phyloP scores from a whole-genome alignment of 2,797 vertebrate species.

The Lepus townsendii region DNA sequence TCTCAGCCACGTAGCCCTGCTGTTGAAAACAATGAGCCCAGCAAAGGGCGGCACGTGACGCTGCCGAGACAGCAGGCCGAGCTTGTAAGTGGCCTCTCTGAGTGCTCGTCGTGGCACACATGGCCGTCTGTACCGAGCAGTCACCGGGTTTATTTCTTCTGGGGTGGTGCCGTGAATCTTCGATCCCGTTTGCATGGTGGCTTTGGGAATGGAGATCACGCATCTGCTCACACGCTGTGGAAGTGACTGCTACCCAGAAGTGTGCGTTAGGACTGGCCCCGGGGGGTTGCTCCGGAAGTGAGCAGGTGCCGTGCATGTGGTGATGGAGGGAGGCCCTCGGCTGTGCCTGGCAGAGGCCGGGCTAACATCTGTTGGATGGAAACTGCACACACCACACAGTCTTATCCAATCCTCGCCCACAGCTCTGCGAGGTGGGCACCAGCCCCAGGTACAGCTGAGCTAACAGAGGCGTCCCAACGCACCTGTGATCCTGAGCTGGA shows the following conservation, averaged over 20 bases:
- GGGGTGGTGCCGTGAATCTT: no score
- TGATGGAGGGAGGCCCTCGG: no score
- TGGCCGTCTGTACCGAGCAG: neutral
- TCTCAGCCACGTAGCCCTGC: conserved; percentile 51
- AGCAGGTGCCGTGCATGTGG: no score
- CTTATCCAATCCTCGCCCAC: neutral
- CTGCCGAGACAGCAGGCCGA: neutral
- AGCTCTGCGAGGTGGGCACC: neutral
- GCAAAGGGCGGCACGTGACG: neutral
- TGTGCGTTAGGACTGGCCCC: no score
- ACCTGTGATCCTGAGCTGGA: neutral
- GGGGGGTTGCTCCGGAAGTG: no score
- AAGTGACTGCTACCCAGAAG: no score
- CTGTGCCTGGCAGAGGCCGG: no score
- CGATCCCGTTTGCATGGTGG: no score
- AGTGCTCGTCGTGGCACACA: neutral
- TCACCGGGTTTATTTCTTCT: no score
- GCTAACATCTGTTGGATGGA: neutral
- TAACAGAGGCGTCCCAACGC: neutral
- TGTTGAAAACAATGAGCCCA: conserved; percentile 1
- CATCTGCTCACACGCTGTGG: no score
- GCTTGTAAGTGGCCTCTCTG: conserved; percentile 11
- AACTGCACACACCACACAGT: neutral
- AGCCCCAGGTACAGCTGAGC: neutral
- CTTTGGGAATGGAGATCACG: no score